Conservation (phyloP, 1,140 invertebrate species). For the Contarinia nasturtii region DNA sequence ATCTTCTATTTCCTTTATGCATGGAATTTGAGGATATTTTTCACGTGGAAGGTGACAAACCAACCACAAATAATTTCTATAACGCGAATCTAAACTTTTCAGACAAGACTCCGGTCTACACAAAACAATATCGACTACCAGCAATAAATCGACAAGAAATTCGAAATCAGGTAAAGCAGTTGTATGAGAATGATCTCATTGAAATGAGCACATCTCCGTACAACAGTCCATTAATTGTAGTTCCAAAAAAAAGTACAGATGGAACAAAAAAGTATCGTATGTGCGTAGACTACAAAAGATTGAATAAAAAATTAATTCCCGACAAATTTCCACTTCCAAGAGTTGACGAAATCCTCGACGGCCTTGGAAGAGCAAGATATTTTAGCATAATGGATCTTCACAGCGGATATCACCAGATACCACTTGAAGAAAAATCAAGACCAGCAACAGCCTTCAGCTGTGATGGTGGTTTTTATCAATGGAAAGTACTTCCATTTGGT, state of each 20-base stretch:
- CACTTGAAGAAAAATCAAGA: constrained; percentile 15
- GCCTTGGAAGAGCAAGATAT: constrained; percentile 11
- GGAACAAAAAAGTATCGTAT: constrained; percentile 10
- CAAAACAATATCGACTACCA: background rate
- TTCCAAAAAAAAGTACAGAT: constrained; percentile 14
- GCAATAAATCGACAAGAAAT: constrained; percentile 4
- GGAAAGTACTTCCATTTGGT: constrained; percentile 22
- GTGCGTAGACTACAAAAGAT: constrained; percentile 26
- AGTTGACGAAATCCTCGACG: constrained; percentile 25
- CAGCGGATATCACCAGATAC: constrained; percentile 30
- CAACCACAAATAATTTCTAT: too few species aligned
- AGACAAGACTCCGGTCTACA: too few species aligned
- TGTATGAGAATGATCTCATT: constrained; percentile 12
- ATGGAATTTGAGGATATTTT: background rate
- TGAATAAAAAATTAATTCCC: constrained; percentile 23
- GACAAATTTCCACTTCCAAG: constrained; percentile 26
- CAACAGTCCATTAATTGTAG: constrained; percentile 20
- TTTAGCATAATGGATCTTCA: constrained; percentile 23
- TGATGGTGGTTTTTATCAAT: constrained; percentile 8
- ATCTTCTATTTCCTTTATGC: background rate
- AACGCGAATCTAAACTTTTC: too few species aligned
- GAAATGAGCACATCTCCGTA: constrained; percentile 15
- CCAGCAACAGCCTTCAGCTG: constrained; percentile 27
- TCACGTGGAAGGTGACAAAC: background rate
- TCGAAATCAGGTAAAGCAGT: constrained; percentile 8